phyloP scores from a whole-genome alignment of 1,140 invertebrate species.

The Stenopsyche tienmushanensis region DNA sequence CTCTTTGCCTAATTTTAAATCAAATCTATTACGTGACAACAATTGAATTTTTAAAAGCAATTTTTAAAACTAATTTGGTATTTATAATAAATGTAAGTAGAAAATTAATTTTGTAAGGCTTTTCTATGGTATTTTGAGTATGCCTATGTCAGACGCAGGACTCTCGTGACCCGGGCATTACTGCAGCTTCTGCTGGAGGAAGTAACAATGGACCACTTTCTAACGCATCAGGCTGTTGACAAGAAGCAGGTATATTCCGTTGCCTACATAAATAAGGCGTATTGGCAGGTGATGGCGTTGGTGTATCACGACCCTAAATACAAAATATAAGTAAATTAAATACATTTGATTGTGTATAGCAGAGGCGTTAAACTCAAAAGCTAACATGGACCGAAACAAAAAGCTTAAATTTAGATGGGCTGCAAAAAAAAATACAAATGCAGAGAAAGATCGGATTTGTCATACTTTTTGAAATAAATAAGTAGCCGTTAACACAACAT shows the following conservation, averaged over 20 bases:
- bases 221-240: slow-evolving; percentile 33
- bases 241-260: slow-evolving; percentile 52
- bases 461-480: too few relatives aligned
- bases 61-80: slow-evolving; percentile 5
- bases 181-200: not conserved
- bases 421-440: too few relatives aligned
- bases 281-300: slow-evolving; percentile 71
- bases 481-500: too few relatives aligned
- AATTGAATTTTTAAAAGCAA: too few relatives aligned
- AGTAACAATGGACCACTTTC: slow-evolving; percentile 34
- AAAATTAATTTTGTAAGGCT: too few relatives aligned
- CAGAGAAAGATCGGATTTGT: too few relatives aligned
- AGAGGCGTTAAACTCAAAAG: too few relatives aligned
- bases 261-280: slow-evolving; percentile 78
- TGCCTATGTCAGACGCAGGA: slow-evolving; percentile 39
- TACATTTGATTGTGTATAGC: not conserved
- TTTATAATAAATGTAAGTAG: slow-evolving; percentile 8
- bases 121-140: slow-evolving; percentile 16
- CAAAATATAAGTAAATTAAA: slow-evolving; percentile 1
- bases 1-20: too few relatives aligned
- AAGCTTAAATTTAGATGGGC: too few relatives aligned
- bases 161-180: slow-evolving; percentile 13
- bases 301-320: slow-evolving; percentile 68
- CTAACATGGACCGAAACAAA: too few relatives aligned
- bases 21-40: too few relatives aligned